Evolutionary conservation across 2,113 vertebrate species (phyloP).

Genomic region (Bos indicus): DNA sequence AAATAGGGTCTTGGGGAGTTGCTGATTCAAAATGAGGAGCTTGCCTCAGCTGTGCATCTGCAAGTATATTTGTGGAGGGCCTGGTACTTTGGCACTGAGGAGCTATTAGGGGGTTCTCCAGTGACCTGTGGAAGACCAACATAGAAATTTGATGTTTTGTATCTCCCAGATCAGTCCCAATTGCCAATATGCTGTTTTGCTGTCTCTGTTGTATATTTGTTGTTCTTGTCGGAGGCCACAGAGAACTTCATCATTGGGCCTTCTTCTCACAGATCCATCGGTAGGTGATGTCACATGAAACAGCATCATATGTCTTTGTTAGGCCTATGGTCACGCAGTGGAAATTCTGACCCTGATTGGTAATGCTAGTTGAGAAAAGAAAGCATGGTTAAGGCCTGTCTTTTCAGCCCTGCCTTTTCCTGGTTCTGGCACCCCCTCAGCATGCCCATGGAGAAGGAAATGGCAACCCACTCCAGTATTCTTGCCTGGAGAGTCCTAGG

Average conservation of each 20-base stretch:
- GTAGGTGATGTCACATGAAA: background rate
- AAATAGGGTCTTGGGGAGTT: background rate
- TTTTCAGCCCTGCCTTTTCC: background rate
- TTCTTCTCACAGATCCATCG: constrained; percentile 60
- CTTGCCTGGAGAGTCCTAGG: background rate
- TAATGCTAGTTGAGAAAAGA: constrained; percentile 42
- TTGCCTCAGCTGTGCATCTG: background rate
- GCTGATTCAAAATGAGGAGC: background rate
- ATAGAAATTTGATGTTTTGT: background rate
- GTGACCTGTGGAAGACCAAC: background rate
- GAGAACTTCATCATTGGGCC: background rate
- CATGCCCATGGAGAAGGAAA: background rate
- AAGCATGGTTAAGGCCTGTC: background rate
- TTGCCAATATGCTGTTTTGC: background rate
- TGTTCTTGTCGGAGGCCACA: background rate
- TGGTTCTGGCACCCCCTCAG: background rate
- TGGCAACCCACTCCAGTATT: background rate
- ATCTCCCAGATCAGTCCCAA: background rate
- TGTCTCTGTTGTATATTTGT: background rate
- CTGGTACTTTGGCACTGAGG: background rate
- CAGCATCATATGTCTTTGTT: constrained; percentile 52
- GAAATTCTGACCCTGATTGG: constrained; percentile 20
- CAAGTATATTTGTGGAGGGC: background rate
- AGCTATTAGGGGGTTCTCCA: background rate
- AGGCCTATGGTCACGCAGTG: constrained; percentile 65